phyloP scores from a whole-genome alignment of 2,888 invertebrate species.

The Xanthia togata region DNA sequence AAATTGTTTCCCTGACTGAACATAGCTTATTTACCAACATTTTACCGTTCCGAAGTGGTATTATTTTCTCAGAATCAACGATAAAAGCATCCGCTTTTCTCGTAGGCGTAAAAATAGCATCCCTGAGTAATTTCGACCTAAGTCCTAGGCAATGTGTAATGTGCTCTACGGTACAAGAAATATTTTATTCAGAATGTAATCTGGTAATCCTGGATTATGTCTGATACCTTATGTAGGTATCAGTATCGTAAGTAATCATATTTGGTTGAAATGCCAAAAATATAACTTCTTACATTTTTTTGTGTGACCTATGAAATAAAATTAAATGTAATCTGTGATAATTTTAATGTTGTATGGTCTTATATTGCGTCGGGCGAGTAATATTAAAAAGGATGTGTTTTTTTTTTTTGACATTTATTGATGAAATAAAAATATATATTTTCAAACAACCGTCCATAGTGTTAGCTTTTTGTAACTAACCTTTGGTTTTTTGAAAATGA shows the following conservation, averaged over 20 bases:
- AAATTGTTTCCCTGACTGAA: background rate
- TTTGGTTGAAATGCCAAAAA: constrained; percentile 12
- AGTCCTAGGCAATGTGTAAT: constrained; percentile 21
- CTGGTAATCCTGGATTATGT: constrained; percentile 25
- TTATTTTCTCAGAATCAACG: constrained; percentile 29
- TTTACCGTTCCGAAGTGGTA: constrained; percentile 10
- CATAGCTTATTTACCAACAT: constrained; percentile 3
- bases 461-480: too few relatives aligned
- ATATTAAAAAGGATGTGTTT: background rate
- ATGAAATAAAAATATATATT: too few relatives aligned
- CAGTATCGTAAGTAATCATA: constrained; percentile 30
- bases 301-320: background rate
- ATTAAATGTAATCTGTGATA: too few relatives aligned
- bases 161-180: background rate
- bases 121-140: constrained; percentile 2
- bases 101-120: constrained; percentile 14
- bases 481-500: too few relatives aligned
- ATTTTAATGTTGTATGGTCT: too few relatives aligned
- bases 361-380: background rate
- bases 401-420: too few relatives aligned
- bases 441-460: too few relatives aligned
- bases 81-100: constrained; percentile 37
- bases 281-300: background rate
- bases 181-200: constrained; percentile 41
- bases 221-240: constrained; percentile 10